These are phyloP conservation scores for Cyclura pinguis DNA, from an alignment of 2,797 vertebrate species.

Conservation along the genomic window DNA sequence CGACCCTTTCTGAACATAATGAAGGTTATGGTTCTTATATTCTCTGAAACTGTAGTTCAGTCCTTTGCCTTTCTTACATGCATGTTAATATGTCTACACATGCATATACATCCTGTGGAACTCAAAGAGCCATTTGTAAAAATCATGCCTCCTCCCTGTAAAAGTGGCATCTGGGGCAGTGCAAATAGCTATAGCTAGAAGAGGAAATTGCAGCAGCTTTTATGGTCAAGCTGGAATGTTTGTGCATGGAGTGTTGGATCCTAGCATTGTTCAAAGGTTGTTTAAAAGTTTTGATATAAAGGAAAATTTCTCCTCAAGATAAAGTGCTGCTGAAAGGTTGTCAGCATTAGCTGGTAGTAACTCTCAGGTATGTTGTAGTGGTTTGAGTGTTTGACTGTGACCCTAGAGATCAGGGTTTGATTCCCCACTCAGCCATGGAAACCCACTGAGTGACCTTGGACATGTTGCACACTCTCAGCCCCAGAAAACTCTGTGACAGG, in stretches of 20 bases:
- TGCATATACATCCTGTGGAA: background rate
- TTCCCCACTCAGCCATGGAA: too few relatives aligned
- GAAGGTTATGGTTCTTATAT: slow-evolving; percentile 52
- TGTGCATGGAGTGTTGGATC: background rate
- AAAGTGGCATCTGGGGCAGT: background rate
- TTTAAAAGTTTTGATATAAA: background rate
- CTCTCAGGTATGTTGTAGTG: background rate
- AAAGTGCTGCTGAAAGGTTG: background rate
- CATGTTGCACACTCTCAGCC: too few relatives aligned
- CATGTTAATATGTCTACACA: background rate
- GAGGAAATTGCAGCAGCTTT: background rate
- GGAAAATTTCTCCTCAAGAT: background rate
- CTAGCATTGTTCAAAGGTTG: background rate
- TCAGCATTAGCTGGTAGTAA: background rate
- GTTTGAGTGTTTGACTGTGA: too few relatives aligned
- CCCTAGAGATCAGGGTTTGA: too few relatives aligned
- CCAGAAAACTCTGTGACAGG: too few relatives aligned
- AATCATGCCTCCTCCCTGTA: background rate
- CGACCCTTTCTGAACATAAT: slow-evolving; percentile 64
- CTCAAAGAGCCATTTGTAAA: background rate
- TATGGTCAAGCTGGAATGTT: background rate
- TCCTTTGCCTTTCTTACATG: background rate
- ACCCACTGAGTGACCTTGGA: too few relatives aligned
- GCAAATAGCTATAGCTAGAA: background rate
- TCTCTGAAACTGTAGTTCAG: background rate